Evolutionary conservation across 2,888 invertebrate species (phyloP).

Genomic region (Tricholauxania praeusta): DNA sequence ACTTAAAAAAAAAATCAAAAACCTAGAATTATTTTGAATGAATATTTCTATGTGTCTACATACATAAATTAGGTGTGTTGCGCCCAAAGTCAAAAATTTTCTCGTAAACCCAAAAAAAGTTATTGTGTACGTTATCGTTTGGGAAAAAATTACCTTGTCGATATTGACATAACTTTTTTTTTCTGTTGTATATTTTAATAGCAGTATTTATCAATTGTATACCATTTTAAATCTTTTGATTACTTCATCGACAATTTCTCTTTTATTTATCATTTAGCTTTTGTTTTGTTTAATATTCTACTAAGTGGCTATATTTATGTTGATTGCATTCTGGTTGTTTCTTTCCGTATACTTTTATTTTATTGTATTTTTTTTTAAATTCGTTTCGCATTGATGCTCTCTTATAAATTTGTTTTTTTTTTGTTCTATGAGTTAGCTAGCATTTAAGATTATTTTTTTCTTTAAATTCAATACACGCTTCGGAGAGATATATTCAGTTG

Average conservation of each 20-base stretch:
- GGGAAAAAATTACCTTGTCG: too few species aligned
- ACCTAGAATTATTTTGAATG: too few species aligned
- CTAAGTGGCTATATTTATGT: neutral
- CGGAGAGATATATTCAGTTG: too few species aligned
- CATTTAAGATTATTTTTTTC: neutral
- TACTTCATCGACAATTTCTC: neutral
- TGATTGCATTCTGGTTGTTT: neutral
- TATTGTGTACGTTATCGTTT: too few species aligned
- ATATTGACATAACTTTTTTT: neutral
- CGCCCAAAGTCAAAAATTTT: too few species aligned
- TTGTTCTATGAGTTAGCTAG: neutral
- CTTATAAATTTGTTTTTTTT: neutral
- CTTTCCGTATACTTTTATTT: neutral
- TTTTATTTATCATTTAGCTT: neutral
- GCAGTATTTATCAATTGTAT: neutral
- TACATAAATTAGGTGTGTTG: too few species aligned
- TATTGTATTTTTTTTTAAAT: neutral
- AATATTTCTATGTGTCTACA: too few species aligned
- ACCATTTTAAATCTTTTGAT: neutral
- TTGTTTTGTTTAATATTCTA: slow-evolving; percentile 2
- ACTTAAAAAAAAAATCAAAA: too few species aligned
- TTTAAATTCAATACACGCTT: neutral
- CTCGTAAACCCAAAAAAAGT: too few species aligned
- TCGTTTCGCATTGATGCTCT: too few species aligned
- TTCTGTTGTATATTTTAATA: neutral